Base-by-base conservation (phyloP, 1,140 invertebrate genomes). In the Thalassaphorura encarpata region DNA sequence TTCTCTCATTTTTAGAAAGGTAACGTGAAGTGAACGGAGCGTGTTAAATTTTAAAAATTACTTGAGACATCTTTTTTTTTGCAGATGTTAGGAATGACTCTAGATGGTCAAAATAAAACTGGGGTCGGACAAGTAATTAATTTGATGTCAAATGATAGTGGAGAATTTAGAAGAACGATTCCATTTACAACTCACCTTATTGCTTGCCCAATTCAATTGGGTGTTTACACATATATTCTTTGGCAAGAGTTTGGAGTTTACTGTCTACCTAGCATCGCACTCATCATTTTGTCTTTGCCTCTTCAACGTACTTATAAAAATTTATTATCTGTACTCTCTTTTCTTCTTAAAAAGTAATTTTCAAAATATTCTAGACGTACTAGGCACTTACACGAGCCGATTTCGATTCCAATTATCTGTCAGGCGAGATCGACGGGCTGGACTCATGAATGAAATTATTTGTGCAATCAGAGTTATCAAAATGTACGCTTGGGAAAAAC, bases 391-490 rank as follows among this genome's bases (percentile, higher is more conserved):
- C 49, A 83, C 83, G 1, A 80, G 83, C 0, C 74, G 73, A 46
- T 76, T 83, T 24, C 76, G 85, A 57, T 66, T 80, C 45, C 73
- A 76, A 62, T 84, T 82, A 16, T 83, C 87, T 0, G 58, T 75
- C 3, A 76, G 79, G 60, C 91, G 89, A 0, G 91, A 95, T 68
- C 80, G 89, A 66, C 75, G 90, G 56, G 82, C 94, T 0, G 76
- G 83, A 48, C 69, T 90, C 47, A 92, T 93, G 85, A 89, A 86
- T 67, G 89, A 94, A 73, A 87, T 95, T n/a, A 82, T 94, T 21
- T 78, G 80, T 43, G 89, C 87, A 0, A 89, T 78, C 57, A 62
- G 83, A 73, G 77, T 79, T 0, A 82, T 89, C 21, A 89, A 88
- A 72, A 87, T 87, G 83, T 85, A 84, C 62, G 79, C 81, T 1